Percentiles rank a stretch among this genome's conserved stretches.
Conservation (phyloP, 2,888 invertebrate genomes). For the Tenthredo distinguenda region DNA sequence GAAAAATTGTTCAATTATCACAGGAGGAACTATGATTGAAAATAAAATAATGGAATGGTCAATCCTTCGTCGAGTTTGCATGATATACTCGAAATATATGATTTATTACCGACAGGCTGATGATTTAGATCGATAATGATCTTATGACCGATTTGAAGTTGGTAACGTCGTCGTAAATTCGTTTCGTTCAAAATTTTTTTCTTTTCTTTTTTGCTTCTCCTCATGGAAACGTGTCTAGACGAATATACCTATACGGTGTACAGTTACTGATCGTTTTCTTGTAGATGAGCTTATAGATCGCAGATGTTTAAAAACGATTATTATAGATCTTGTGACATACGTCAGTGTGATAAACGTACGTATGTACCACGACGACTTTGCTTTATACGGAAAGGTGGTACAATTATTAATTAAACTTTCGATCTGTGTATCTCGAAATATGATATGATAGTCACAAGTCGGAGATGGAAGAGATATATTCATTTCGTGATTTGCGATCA, state of each 20-base stretch:
- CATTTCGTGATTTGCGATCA: not conserved
- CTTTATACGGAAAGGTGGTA: not conserved
- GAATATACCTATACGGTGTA: not conserved
- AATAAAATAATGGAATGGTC: no score
- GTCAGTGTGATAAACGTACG: not conserved
- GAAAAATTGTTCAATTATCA: no score
- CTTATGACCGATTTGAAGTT: not conserved
- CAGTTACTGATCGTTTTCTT: not conserved
- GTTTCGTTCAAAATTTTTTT: not conserved
- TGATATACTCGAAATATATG: no score
- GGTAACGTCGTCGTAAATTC: not conserved
- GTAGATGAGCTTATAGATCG: constrained; percentile 15
- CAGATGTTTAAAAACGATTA: constrained; percentile 10
- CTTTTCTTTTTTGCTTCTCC: not conserved
- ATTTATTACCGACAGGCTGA: no score
- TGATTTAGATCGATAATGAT: not conserved
- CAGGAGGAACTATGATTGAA: no score
- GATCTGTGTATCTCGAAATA: not conserved
- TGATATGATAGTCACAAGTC: not conserved
- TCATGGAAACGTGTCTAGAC: not conserved
- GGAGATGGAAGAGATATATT: not conserved
- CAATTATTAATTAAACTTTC: not conserved
- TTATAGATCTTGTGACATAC: not conserved
- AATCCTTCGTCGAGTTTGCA: no score
- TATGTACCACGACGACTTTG: not conserved